Evolutionary conservation across 2,113 vertebrate genomes (phyloP).

Genomic region (Nibea albiflora): DNA sequence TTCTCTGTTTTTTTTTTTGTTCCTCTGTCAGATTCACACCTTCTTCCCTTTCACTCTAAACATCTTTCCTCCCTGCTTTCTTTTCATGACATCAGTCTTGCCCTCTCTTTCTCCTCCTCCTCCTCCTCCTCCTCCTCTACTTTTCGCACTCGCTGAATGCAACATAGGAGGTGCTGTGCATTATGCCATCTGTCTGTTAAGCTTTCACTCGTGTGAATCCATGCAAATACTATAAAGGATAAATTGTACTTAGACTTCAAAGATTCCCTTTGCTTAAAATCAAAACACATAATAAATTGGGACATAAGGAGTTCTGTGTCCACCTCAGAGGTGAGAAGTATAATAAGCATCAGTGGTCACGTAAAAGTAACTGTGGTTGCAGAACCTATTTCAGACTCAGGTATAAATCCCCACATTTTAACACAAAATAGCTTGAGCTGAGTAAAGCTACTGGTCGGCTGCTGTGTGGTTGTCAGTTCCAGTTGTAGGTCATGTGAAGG

Average conservation of each 20-base stretch:
- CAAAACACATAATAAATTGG: conserved; percentile 18
- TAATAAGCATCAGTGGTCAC: background rate
- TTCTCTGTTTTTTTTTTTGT: conserved; percentile 14
- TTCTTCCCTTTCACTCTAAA: conserved; percentile 41
- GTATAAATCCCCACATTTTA: conserved; percentile 12
- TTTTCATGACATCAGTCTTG: conserved; percentile 5
- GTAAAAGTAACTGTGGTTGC: background rate
- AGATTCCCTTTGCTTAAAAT: background rate
- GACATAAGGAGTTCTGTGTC: conserved; percentile 39
- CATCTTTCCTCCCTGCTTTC: conserved; percentile 7
- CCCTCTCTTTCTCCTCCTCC: conserved; percentile 2
- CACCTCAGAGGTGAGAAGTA: conserved; percentile 11
- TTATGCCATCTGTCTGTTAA: background rate
- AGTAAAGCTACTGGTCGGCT: conserved; percentile 23
- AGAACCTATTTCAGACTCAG: conserved; percentile 10
- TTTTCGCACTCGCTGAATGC: background rate
- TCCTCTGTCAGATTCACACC: conserved; percentile 40
- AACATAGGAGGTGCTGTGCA: background rate
- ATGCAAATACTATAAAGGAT: background rate
- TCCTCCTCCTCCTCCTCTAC: background rate
- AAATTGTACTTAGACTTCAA: background rate
- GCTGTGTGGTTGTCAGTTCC: conserved; percentile 24
- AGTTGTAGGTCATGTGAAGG: conserved; percentile 53
- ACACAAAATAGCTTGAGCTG: background rate
- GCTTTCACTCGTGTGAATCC: background rate